Conservation (phyloP, 2,113 vertebrate genomes). For the Ahaetulla prasina region DNA sequence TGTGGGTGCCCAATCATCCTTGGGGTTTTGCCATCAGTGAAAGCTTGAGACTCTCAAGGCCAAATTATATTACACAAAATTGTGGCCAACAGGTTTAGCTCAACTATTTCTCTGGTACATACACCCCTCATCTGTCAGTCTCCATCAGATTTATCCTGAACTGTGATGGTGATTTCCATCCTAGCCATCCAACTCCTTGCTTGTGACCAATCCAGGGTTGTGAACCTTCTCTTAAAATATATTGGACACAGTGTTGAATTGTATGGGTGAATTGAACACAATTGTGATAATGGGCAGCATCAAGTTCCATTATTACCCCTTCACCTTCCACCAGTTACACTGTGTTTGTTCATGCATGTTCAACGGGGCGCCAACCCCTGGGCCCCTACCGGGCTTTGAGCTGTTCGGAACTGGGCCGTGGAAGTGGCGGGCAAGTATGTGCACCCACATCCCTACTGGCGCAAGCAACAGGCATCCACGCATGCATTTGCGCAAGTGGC, state of each 20-base stretch:
- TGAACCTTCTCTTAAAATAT: neutral
- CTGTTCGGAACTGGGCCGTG: neutral
- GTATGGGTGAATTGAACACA: neutral
- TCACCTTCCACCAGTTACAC: neutral
- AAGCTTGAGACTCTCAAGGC: neutral
- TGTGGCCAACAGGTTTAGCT: neutral
- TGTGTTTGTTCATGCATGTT: neutral
- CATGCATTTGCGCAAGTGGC: neutral
- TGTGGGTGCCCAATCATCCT: neutral
- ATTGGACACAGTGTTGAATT: neutral
- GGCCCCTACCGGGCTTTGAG: neutral
- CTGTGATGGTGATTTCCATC: neutral
- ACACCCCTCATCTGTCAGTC: neutral
- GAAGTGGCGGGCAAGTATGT: neutral
- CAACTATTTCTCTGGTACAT: neutral
- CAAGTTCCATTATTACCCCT: neutral
- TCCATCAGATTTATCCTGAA: neutral
- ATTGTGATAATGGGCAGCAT: neutral
- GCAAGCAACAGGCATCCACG: neutral
- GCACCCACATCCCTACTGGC: neutral
- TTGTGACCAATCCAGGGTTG: neutral
- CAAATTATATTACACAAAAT: neutral
- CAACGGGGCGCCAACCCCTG: neutral
- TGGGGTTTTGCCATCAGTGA: neutral
- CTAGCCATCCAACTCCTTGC: neutral